Evolutionary conservation across 2,113 vertebrate species (phyloP).

Genomic region (Chrysochloris asiatica): DNA sequence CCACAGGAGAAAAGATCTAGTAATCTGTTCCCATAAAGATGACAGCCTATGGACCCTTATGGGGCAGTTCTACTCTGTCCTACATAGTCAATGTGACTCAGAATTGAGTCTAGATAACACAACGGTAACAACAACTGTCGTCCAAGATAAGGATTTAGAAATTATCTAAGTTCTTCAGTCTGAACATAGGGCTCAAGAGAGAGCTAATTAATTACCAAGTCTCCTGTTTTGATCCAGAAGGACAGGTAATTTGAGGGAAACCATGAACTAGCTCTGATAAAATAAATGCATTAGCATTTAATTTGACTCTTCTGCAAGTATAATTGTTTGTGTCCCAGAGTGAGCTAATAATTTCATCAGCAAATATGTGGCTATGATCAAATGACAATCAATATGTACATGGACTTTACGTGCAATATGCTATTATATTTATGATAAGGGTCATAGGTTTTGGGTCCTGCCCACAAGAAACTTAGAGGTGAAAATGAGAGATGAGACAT

Average conservation of each 20-base stretch:
- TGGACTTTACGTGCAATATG: rapidly evolving
- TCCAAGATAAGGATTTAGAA: background rate
- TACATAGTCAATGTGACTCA: background rate
- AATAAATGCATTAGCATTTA: background rate
- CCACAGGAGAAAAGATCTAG: background rate
- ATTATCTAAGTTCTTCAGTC: background rate
- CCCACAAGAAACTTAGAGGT: background rate
- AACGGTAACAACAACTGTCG: too few species aligned
- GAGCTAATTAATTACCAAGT: too few species aligned
- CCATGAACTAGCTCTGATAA: background rate
- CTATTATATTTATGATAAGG: too few species aligned
- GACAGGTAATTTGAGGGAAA: background rate
- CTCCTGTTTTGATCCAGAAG: background rate
- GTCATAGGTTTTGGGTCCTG: background rate
- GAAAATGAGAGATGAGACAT: background rate
- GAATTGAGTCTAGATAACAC: too few species aligned
- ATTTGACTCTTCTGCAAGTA: background rate
- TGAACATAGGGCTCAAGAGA: background rate
- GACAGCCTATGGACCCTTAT: background rate
- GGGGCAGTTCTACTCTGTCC: background rate
- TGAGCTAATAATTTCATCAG: background rate
- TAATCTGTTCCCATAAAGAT: background rate
- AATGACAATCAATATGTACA: rapidly evolving
- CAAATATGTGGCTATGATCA: background rate
- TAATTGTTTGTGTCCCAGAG: background rate